Evolutionary conservation across 2,888 invertebrate species (phyloP).

Genomic region (Pseudeuparius sepicola): DNA sequence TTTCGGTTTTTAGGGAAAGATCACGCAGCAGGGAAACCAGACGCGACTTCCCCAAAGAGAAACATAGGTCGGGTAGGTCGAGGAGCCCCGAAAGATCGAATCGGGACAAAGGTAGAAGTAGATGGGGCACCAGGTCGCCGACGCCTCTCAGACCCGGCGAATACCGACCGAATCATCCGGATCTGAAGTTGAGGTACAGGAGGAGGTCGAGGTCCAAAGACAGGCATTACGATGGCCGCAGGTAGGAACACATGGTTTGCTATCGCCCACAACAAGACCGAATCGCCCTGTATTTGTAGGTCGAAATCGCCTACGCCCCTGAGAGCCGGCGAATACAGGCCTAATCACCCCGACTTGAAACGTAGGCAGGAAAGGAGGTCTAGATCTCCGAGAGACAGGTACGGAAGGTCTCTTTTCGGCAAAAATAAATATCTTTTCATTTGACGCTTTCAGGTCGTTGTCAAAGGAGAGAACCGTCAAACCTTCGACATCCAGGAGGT

Average conservation of each 20-base stretch:
- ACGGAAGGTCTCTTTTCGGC: no score
- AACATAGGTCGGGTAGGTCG: no score
- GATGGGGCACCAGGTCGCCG: constrained; percentile 15
- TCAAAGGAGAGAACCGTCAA: constrained; percentile 1
- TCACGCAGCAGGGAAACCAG: no score
- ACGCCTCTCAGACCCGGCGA: constrained; percentile 22
- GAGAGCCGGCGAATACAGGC: constrained; percentile 7
- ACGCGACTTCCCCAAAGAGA: no score
- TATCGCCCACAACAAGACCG: no score
- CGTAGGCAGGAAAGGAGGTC: not conserved
- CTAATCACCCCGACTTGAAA: constrained; percentile 7
- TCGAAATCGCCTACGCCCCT: constrained; percentile 1
- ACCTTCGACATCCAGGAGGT: not conserved
- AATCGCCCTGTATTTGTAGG: no score
- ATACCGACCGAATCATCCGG: constrained; percentile 22
- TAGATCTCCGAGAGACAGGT: not conserved
- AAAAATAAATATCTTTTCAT: not conserved
- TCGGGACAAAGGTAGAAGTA: no score
- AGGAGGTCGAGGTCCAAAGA: constrained; percentile 6
- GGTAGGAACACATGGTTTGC: constrained; percentile 5
- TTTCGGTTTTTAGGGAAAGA: no score
- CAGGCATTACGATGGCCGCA: constrained; percentile 6
- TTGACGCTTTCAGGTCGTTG: not conserved
- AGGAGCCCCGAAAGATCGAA: no score
- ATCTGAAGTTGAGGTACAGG: constrained; percentile 16